Evolutionary conservation across 2,888 invertebrate species (phyloP).

Genomic region (Lacanobia oleracea): DNA sequence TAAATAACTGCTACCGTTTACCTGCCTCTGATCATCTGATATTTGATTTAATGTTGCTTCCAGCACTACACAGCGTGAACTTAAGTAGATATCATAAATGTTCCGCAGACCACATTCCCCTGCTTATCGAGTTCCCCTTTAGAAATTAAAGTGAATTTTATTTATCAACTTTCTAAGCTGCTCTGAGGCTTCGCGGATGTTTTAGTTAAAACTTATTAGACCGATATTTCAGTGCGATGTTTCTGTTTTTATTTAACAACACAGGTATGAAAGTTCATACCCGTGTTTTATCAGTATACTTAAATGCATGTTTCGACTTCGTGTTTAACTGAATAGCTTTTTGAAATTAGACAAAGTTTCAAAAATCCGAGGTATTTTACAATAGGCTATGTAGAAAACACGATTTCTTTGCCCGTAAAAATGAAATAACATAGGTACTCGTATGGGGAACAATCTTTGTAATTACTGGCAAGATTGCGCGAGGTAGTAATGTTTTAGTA

Average conservation of each 20-base stretch:
- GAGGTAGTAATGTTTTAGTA: constrained; percentile 61
- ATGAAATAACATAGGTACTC: constrained; percentile 24
- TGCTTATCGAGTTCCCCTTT: constrained; percentile 37
- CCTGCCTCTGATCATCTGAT: constrained; percentile 89
- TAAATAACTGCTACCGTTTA: constrained; percentile 89
- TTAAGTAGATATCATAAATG: constrained; percentile 71
- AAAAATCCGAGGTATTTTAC: constrained; percentile 13
- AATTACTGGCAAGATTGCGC: constrained; percentile 53
- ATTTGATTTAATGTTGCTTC: constrained; percentile 87
- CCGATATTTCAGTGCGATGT: neutral
- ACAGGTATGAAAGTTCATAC: neutral
- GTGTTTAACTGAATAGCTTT: constrained; percentile 24
- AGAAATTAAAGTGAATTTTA: constrained; percentile 34
- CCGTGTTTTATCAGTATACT: neutral
- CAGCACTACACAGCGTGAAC: constrained; percentile 73
- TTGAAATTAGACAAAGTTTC: constrained; percentile 22
- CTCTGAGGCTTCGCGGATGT: constrained; percentile 2
- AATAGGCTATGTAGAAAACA: constrained; percentile 15
- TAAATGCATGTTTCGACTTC: constrained; percentile 4
- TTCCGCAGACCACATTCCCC: constrained; percentile 53
- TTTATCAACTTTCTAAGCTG: constrained; percentile 19
- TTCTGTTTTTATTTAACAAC: neutral
- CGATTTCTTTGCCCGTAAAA: constrained; percentile 37
- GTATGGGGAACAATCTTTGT: constrained; percentile 36
- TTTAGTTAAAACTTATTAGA: constrained; percentile 3